Conservation (phyloP, 2,888 invertebrate species). For the Oxytorus armatus region DNA sequence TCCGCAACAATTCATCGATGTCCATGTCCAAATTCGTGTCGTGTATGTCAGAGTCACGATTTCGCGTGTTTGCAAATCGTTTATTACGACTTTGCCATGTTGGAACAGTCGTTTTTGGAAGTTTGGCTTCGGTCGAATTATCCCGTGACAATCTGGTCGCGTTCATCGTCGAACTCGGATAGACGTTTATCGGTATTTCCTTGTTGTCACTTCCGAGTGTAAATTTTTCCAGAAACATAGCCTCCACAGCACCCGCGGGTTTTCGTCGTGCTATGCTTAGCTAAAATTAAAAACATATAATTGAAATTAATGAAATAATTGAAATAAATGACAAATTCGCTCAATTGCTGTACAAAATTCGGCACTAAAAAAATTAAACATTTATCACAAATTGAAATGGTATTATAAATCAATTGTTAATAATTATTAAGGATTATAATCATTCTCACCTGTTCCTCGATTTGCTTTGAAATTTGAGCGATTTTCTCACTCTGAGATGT, state of each 20-base stretch:
- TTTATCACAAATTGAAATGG: too few species aligned
- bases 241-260: conserved; percentile 81
- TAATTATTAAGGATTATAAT: background rate
- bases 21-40: conserved; percentile 78
- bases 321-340: background rate
- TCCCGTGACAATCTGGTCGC: conserved; percentile 31
- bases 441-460: conserved; percentile 85
- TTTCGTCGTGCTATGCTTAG: conserved; percentile 77
- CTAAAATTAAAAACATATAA: conserved; percentile 66
- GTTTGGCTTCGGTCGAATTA: conserved; percentile 40
- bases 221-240: conserved; percentile 77
- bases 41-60: conserved; percentile 70
- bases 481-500: conserved; percentile 86
- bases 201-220: conserved; percentile 15
- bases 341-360: too few species aligned
- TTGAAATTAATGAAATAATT: background rate
- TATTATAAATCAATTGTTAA: background rate
- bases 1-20: conserved; percentile 78
- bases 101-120: conserved; percentile 76
- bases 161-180: background rate
- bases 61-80: conserved; percentile 5
- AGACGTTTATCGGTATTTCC: background rate
- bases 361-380: too few species aligned
- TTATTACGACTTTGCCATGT: conserved; percentile 61
- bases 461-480: conserved; percentile 86